A percentile compares a stretch with the other conserved stretches of the same genome.
Conservation (phyloP, 2,888 invertebrate genomes). For the Lochmaea crataegi region DNA sequence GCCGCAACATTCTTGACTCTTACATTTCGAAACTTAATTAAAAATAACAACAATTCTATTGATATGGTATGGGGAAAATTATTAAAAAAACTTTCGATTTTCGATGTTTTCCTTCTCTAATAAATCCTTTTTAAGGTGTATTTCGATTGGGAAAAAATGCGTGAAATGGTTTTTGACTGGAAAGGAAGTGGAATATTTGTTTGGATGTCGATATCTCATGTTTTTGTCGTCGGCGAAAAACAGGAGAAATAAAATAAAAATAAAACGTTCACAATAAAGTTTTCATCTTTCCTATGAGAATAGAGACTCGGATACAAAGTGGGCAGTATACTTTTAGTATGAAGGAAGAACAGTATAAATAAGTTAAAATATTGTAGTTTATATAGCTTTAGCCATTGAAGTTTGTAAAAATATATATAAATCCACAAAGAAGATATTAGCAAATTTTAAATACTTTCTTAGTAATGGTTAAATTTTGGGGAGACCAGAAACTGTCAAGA, state of each 20-base stretch:
- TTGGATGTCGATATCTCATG: slow-evolving; percentile 1
- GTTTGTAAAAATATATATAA: no score
- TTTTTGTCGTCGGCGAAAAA: background rate
- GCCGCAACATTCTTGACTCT: no score
- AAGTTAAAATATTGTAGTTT: no score
- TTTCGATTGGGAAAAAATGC: background rate
- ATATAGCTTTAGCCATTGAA: no score
- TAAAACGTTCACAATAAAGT: slow-evolving; percentile 4
- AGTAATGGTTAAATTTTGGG: no score
- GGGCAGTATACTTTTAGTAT: background rate
- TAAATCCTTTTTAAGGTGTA: background rate
- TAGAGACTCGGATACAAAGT: background rate
- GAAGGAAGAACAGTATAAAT: background rate
- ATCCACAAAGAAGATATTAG: no score
- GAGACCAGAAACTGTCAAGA: no score
- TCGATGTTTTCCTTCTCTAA: no score
- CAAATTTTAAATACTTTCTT: no score
- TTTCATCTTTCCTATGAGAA: slow-evolving; percentile 8
- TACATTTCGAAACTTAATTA: no score
- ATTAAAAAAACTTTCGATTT: background rate
- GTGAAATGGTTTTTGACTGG: background rate
- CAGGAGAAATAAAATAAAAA: background rate
- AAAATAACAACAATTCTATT: no score
- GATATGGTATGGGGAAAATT: no score
- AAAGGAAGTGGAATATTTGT: background rate